Evolutionary conservation across 2,113 vertebrate species (phyloP), one percentile per base, ranked within the genome.

Genomic region (Plecturocebus donacophilus): DNA sequence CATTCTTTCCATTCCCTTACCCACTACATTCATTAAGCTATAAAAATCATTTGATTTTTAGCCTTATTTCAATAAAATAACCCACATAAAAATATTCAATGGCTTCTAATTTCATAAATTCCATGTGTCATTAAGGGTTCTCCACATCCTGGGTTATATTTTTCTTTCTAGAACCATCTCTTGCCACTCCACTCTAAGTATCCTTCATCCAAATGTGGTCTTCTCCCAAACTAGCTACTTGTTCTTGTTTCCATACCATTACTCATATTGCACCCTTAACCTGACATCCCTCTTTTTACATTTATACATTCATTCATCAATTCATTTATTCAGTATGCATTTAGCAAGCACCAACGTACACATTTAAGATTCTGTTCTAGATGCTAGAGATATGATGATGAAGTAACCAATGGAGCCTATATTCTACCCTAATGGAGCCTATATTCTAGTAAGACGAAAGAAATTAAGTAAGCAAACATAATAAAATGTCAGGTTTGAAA

Each of bases 21-120:
- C 16, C 35, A 42, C 30, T 21, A 42, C 35, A 45, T 75, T 4
- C 77, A 73, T 42, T 90, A 54, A 87, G 42, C 75, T 81, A 73
- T 75, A 45, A 95, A 95, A 61, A 66, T 93, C 6, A 23, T 87
- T 90, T 68, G 6, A 76, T 68, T 86, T 96, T 90, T 81, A 87
- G 17, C 27, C 23, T 93, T 47, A 80, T 25, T 49, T 81, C 54
- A 81, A 32, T 91, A 32, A 68, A 87, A 82, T 66, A 47, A 10
- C 25, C 23, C 30, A 58, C 32, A 23, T 42, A 23, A 58, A 90
- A 91, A 40, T 35, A 2, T 86, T 90, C 35, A 52, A 17, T 52
- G 27, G 5, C 35, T 95, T n/a, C 49, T 20, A 21, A 27, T 91
- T 93, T 95, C 16, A 54, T 64, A 82, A 83, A 91, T 8, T 64